Evolutionary conservation across 37 sponge, comb jelly and placozoan species (phyloP).

Genomic region (Theonella swinhoei): DNA sequence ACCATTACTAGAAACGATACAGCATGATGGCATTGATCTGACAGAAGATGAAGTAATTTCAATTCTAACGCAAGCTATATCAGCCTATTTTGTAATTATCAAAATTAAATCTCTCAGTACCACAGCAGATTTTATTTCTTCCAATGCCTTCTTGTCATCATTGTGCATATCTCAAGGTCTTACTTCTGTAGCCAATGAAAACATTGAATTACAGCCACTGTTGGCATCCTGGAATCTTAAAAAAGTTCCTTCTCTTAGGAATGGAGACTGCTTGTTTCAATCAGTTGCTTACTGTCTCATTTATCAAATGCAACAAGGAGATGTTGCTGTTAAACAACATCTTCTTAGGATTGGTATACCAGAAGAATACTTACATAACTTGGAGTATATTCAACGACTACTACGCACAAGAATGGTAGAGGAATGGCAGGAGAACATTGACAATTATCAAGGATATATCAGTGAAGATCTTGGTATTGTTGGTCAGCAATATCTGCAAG

Average conservation of each 20-base stretch:
- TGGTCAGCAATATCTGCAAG: neutral
- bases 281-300: slow-evolving; percentile 10
- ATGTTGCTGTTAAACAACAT: neutral
- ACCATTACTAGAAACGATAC: neutral
- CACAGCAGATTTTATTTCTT: neutral
- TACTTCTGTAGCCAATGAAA: neutral
- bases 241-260: slow-evolving; percentile 1
- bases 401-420: neutral
- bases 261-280: slow-evolving; percentile 38
- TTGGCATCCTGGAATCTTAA: slow-evolving; percentile 17
- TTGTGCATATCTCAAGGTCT: neutral
- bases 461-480: neutral
- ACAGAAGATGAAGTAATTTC: neutral
- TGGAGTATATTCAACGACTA: neutral
- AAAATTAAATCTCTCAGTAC: neutral
- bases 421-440: neutral
- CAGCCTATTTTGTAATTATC: neutral
- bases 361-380: neutral
- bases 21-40: neutral
- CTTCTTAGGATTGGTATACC: neutral
- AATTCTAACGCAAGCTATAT: slow-evolving; percentile 5
- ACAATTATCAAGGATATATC: neutral
- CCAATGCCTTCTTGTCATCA: neutral
- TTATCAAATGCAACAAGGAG: neutral
- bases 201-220: neutral